Conservation (phyloP, 2,888 invertebrate genomes). For the Neoaliturus tenellus region DNA sequence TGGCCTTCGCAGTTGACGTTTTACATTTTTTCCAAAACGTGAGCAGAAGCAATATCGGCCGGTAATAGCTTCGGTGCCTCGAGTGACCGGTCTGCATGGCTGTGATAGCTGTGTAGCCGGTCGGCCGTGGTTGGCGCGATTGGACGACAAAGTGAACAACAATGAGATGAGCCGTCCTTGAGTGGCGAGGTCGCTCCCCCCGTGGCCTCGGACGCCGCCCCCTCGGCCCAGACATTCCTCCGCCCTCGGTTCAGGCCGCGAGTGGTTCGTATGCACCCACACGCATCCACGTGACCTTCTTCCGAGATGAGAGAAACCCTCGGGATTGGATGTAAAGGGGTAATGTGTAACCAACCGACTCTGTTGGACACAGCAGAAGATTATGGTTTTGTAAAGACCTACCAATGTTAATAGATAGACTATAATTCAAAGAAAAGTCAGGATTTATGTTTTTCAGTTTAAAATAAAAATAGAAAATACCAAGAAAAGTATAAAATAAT, state of each 20-base stretch:
- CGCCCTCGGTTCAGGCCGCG: background rate
- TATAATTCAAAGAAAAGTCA: no score
- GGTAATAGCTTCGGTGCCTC: background rate
- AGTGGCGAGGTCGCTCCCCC: conserved; percentile 15
- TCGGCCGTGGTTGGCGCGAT: conserved; percentile 12
- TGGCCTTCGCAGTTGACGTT: no score
- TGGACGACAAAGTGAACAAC: conserved; percentile 36
- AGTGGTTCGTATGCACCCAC: background rate
- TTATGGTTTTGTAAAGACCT: no score
- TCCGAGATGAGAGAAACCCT: no score
- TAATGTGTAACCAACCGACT: no score
- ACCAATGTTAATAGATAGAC: no score
- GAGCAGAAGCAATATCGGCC: background rate
- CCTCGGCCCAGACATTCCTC: background rate
- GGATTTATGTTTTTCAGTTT: no score
- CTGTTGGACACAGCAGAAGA: no score
- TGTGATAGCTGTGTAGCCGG: background rate
- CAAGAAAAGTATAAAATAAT: no score
- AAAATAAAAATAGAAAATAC: no score
- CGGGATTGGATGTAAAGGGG: no score
- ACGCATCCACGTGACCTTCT: background rate
- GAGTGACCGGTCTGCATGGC: background rate
- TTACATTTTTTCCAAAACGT: no score
- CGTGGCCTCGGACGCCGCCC: background rate
- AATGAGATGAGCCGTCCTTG: conserved; percentile 13